These are phyloP conservation scores for Rhabdomys dilectus DNA, from an alignment of 2,113 vertebrate species.

Conservation along the genomic window DNA sequence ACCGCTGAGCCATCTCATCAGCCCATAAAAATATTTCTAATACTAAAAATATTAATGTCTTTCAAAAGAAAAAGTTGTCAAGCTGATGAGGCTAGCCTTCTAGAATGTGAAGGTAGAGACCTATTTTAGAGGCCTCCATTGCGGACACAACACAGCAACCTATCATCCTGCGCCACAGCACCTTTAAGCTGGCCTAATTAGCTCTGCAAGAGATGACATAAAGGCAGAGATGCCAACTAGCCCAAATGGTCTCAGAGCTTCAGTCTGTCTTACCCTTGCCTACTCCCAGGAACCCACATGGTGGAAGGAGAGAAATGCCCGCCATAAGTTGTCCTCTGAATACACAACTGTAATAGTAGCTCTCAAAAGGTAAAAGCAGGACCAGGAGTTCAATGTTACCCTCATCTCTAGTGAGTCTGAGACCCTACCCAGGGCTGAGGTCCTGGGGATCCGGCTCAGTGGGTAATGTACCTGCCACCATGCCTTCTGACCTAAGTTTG, in stretches of 20 bases:
- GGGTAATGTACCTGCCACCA: background rate
- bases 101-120: constrained; percentile 33
- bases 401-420: background rate
- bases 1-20: too few species aligned
- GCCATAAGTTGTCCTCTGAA: background rate
- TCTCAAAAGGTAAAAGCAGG: background rate
- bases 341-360: background rate
- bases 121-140: background rate
- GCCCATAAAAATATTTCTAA: constrained; percentile 27
- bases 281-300: background rate
- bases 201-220: background rate
- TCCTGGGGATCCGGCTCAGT: background rate
- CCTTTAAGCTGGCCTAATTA: background rate
- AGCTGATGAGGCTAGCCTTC: constrained; percentile 20
- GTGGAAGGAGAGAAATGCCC: background rate
- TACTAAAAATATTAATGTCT: constrained; percentile 14
- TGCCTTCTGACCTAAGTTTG: background rate
- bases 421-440: background rate
- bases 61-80: background rate
- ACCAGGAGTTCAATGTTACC: background rate
- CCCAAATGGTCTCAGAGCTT: background rate
- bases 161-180: background rate
- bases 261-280: background rate
- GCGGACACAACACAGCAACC: background rate
- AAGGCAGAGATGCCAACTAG: background rate